phyloP scores from a whole-genome alignment of 2,888 invertebrate species.

The Proisotoma minuta region DNA sequence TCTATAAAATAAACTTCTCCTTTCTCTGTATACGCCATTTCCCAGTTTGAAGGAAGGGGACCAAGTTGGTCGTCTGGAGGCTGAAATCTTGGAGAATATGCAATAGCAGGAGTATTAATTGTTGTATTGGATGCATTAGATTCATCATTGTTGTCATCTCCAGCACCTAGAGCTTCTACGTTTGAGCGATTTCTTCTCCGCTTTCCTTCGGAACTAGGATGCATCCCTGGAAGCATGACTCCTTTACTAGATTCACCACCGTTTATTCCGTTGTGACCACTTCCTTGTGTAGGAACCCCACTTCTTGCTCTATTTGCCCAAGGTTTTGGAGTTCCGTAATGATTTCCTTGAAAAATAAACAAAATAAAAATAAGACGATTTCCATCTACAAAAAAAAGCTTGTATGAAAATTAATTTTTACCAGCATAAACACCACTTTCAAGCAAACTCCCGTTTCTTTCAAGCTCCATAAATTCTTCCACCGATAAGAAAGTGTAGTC shows the following conservation, averaged over 20 bases:
- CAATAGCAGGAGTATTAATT: neutral
- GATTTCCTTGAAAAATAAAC: conserved; percentile 53
- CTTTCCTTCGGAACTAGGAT: conserved; percentile 56
- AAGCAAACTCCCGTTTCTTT: conserved; percentile 57
- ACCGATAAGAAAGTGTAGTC: conserved; percentile 60
- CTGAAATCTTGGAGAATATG: conserved; percentile 24
- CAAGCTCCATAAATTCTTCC: conserved; percentile 58
- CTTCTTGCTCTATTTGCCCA: conserved; percentile 45
- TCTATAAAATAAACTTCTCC: conserved; percentile 98
- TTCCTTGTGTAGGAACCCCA: conserved; percentile 21
- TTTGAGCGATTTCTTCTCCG: conserved; percentile 57
- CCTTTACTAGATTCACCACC: conserved; percentile 32
- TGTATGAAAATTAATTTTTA: conserved; percentile 47
- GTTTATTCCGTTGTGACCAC: conserved; percentile 19
- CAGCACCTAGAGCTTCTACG: conserved; percentile 55
- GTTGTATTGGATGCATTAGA: conserved; percentile 32
- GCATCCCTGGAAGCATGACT: conserved; percentile 54
- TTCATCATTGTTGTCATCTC: conserved; percentile 31
- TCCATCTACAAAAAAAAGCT: conserved; percentile 9
- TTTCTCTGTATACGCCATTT: conserved; percentile 92
- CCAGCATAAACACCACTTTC: conserved; percentile 64
- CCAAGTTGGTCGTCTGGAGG: conserved; percentile 62
- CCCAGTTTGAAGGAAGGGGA: conserved; percentile 93
- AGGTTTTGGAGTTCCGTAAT: conserved; percentile 61
- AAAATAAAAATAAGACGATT: neutral